phyloP scores from a whole-genome alignment of 2,888 invertebrate genomes.

The Syrphus vitripennis region DNA sequence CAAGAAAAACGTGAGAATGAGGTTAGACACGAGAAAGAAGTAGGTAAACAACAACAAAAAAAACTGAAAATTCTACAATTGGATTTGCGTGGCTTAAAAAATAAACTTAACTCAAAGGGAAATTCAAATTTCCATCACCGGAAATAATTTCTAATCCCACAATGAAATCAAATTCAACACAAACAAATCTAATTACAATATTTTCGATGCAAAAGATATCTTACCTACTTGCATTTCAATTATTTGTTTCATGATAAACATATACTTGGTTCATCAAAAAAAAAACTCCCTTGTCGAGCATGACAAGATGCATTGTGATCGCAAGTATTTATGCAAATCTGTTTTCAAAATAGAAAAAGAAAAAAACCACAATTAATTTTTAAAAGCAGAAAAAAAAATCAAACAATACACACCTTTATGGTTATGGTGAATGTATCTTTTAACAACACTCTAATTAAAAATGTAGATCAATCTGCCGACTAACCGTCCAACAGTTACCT shows the following conservation, averaged over 20 bases:
- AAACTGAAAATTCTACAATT: not conserved
- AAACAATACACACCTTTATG: conserved; percentile 6
- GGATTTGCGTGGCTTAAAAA: not conserved
- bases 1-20: conserved; percentile 32
- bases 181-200: conserved; percentile 25
- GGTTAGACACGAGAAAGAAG: conserved; percentile 1
- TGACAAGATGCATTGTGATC: not conserved
- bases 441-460: conserved; percentile 42
- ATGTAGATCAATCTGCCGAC: conserved; percentile 62
- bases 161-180: not conserved
- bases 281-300: not conserved
- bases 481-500: conserved; percentile 7
- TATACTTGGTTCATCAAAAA: not conserved
- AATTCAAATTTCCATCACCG: conserved; percentile 27
- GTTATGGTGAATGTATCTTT: conserved; percentile 30
- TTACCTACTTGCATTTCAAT: conserved; percentile 4
- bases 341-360: not conserved
- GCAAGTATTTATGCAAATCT: not conserved
- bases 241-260: conserved; percentile 33
- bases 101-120: conserved; percentile 16
- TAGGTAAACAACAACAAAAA: not conserved
- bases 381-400: not conserved
- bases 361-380: not conserved
- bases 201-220: not conserved
- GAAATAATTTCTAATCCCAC: conserved; percentile 38